These are phyloP conservation scores for Anaspis maculata DNA, from an alignment of 2,888 invertebrate species.

Conservation along the genomic window DNA sequence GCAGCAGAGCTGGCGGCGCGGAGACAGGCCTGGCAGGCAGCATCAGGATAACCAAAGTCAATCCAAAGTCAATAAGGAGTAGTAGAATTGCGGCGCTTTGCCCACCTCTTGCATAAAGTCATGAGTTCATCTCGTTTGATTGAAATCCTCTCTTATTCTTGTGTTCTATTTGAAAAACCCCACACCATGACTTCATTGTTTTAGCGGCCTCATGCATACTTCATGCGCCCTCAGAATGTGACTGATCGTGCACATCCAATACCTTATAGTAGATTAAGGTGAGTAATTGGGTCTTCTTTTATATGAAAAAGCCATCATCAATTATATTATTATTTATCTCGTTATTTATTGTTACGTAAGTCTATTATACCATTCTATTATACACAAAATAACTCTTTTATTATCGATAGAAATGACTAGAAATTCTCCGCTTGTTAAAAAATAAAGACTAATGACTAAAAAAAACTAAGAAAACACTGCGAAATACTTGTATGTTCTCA, in stretches of 20 bases:
- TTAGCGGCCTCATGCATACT: constrained; percentile 44
- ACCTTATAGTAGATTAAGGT: constrained; percentile 26
- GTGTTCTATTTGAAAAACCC: constrained; percentile 42
- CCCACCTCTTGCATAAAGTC: constrained; percentile 43
- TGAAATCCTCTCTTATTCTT: constrained; percentile 45
- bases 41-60: constrained; percentile 13
- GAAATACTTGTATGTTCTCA: too few relatives aligned
- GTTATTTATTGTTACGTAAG: too few relatives aligned
- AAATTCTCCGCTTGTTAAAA: too few relatives aligned
- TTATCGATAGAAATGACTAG: too few relatives aligned
- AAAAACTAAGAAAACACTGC: too few relatives aligned
- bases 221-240: constrained; percentile 34
- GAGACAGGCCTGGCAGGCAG: background rate
- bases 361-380: too few relatives aligned
- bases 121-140: constrained; percentile 46
- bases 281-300: constrained; percentile 22
- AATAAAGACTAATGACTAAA: too few relatives aligned
- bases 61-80: constrained; percentile 17
- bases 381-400: too few relatives aligned
- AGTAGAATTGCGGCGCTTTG: constrained; percentile 17
- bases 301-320: too few relatives aligned
- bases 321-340: too few relatives aligned
- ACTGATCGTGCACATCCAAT: constrained; percentile 14
- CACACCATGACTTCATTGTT: constrained; percentile 42
- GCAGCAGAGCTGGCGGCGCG: constrained; percentile 17